Percentiles rank a stretch among this genome's conserved stretches.
These are phyloP conservation scores for Paramormyrops kingsleyae DNA, from an alignment of 2,113 vertebrate species.

Conservation along the genomic window DNA sequence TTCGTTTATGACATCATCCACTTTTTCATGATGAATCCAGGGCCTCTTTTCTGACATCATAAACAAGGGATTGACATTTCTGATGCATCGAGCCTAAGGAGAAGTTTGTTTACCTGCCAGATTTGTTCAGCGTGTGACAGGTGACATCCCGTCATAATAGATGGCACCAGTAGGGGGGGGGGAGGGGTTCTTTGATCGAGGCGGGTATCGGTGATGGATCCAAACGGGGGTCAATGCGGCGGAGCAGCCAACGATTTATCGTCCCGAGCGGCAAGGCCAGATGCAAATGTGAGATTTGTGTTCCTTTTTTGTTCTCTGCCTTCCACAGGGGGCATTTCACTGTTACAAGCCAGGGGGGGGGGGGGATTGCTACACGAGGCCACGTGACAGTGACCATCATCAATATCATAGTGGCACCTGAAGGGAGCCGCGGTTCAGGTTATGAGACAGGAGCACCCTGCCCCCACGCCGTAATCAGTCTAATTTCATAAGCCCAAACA, in stretches of 20 bases:
- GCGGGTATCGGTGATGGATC: background rate
- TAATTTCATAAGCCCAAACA: conserved; percentile 9
- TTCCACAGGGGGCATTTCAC: background rate
- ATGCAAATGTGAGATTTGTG: background rate
- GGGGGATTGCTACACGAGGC: background rate
- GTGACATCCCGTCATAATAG: background rate
- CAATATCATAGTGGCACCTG: background rate
- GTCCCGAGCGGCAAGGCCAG: background rate
- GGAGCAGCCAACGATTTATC: background rate
- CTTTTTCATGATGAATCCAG: background rate
- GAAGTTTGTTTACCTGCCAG: background rate
- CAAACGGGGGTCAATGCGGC: background rate
- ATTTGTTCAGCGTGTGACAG: background rate
- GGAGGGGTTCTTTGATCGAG: background rate
- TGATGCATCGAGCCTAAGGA: background rate
- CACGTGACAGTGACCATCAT: background rate
- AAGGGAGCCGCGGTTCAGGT: background rate
- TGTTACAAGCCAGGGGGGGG: background rate
- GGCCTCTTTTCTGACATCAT: background rate
- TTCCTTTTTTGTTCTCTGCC: background rate
- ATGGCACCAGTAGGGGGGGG: background rate
- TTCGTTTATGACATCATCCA: background rate
- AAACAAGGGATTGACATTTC: background rate
- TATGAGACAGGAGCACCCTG: background rate
- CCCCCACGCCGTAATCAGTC: background rate